phyloP scores from a whole-genome alignment of 2,113 vertebrate species.

The Eclectus roratus region DNA sequence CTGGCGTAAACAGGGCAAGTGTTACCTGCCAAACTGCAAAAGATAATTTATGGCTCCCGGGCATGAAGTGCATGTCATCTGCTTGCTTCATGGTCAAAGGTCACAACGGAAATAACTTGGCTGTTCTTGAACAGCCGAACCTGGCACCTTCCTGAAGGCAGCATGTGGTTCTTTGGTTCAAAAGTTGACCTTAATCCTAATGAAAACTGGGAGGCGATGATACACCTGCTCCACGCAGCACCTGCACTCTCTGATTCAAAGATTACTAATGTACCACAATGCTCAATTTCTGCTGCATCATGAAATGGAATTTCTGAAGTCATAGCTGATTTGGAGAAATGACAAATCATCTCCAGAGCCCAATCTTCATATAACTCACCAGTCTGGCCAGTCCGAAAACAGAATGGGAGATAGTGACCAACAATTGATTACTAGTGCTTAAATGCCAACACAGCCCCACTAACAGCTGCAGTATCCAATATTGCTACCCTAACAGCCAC shows the following conservation, averaged over 20 bases:
- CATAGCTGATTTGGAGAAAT: neutral
- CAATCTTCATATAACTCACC: neutral
- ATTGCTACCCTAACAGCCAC: neutral
- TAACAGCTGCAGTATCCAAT: neutral
- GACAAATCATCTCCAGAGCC: neutral
- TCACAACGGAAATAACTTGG: neutral
- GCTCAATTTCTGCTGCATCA: accelerated
- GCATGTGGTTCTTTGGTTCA: neutral
- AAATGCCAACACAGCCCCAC: neutral
- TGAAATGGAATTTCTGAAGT: neutral
- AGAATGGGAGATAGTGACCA: neutral
- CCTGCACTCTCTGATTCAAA: neutral
- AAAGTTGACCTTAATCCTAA: neutral
- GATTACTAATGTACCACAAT: neutral
- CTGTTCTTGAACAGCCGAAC: neutral
- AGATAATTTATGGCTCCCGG: neutral
- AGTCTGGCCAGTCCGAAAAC: neutral
- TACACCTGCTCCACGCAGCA: neutral
- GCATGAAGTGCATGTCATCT: neutral
- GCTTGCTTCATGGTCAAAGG: neutral
- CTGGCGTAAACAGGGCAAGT: neutral
- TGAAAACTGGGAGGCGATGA: neutral
- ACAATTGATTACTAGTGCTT: neutral
- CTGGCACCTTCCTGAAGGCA: neutral
- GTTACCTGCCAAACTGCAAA: neutral